Evolutionary conservation across 2,113 vertebrate species (phyloP).

Genomic region (Scomber scombrus): DNA sequence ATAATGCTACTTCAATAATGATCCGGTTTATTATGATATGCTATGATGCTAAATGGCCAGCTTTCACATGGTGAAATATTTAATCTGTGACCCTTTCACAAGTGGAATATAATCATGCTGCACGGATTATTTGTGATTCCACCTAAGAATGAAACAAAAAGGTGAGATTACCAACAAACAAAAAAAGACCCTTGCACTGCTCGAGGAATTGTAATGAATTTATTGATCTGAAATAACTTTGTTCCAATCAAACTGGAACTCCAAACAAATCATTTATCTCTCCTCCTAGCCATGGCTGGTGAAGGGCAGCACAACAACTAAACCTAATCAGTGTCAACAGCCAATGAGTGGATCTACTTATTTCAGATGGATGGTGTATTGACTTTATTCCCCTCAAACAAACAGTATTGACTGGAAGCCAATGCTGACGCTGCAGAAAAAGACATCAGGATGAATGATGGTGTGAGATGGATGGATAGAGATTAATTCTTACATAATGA

Average conservation of each 20-base stretch:
- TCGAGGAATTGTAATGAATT: neutral
- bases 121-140: no score
- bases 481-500: slow-evolving; percentile 5
- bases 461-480: neutral
- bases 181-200: no score
- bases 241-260: neutral
- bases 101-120: neutral
- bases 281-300: neutral
- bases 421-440: slow-evolving; percentile 29
- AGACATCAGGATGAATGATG: neutral
- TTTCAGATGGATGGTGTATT: slow-evolving; percentile 33
- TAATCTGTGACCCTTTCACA: neutral
- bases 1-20: no score
- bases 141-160: neutral
- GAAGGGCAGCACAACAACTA: slow-evolving; percentile 2
- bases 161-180: no score
- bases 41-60: no score
- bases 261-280: neutral
- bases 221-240: neutral
- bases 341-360: slow-evolving; percentile 44
- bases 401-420: slow-evolving; percentile 29
- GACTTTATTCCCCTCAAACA: slow-evolving; percentile 18
- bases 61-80: neutral
- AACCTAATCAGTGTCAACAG: slow-evolving; percentile 12
- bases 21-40: no score